Evolutionary conservation across 2,888 invertebrate genomes (phyloP).

Genomic region (Campoletis raptor): DNA sequence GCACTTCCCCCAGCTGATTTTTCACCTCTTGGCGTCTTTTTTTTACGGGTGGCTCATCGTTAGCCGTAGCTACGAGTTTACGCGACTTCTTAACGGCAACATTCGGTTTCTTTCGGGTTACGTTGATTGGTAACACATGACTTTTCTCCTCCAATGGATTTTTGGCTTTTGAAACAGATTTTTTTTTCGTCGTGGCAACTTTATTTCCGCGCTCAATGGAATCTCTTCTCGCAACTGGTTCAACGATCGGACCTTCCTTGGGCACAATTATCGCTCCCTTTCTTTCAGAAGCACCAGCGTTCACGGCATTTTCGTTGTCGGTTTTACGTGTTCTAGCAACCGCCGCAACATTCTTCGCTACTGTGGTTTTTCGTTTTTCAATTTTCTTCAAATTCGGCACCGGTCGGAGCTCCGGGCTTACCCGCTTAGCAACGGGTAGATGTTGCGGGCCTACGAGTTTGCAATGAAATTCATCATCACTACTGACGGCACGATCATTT

Average conservation of each 20-base stretch:
- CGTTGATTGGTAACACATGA: not conserved
- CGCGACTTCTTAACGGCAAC: not conserved
- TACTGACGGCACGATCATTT: not conserved
- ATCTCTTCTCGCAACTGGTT: not conserved
- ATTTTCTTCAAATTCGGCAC: not conserved
- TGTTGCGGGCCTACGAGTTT: too few relatives aligned
- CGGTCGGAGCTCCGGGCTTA: not conserved
- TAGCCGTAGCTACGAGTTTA: not conserved
- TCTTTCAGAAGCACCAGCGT: not conserved
- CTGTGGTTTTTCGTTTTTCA: not conserved
- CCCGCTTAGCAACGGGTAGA: not conserved
- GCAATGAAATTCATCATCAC: too few relatives aligned
- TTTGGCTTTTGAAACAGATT: not conserved
- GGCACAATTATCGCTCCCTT: not conserved
- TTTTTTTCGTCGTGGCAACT: not conserved
- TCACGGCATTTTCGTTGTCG: not conserved
- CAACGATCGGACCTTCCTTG: not conserved
- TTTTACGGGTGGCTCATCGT: not conserved
- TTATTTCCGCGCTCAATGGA: not conserved
- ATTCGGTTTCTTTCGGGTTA: not conserved
- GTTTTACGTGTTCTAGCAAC: not conserved
- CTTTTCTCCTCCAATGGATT: not conserved
- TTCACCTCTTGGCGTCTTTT: not conserved
- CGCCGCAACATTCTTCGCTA: not conserved
- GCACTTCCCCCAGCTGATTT: not conserved